phyloP scores from a whole-genome alignment of 2,797 vertebrate species.

The Carduelis carduelis region DNA sequence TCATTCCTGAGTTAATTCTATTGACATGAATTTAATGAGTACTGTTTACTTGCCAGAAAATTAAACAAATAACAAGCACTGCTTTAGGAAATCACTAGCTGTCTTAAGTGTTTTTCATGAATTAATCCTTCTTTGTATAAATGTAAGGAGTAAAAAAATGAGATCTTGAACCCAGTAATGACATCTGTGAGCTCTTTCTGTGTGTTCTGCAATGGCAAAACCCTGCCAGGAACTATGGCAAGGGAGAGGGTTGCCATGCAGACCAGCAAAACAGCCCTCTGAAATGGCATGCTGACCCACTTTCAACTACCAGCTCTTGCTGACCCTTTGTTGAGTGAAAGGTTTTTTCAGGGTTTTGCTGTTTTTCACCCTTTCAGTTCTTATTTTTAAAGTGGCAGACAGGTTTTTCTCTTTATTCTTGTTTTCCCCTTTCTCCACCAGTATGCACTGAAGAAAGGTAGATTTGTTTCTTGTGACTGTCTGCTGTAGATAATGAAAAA shows the following conservation, averaged over 20 bases:
- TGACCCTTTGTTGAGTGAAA: constrained; percentile 33
- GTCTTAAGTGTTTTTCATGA: background rate
- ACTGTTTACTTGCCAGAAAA: constrained; percentile 14
- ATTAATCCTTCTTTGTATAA: constrained; percentile 12
- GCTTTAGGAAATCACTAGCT: background rate
- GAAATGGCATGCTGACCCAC: constrained; percentile 42
- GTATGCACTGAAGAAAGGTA: background rate
- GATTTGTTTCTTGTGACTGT: background rate
- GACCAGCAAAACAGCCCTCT: constrained; percentile 5
- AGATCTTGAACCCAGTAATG: background rate
- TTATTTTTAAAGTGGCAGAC: constrained; percentile 30
- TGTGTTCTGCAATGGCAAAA: background rate
- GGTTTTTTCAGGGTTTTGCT: constrained; percentile 43
- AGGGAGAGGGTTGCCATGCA: constrained; percentile 4
- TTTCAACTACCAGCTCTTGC: constrained; percentile 47
- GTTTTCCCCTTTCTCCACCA: background rate
- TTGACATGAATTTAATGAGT: background rate
- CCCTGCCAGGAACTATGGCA: background rate
- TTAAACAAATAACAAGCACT: background rate
- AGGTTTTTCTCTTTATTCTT: background rate
- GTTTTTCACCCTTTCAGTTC: constrained; percentile 26
- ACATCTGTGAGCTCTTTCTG: background rate
- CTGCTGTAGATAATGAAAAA: background rate
- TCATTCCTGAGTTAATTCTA: background rate
- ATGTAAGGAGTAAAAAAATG: background rate